Evolutionary conservation across 2,113 vertebrate species (phyloP), one percentile per base, ranked within the genome.

Genomic region (Dipodomys spectabilis): DNA sequence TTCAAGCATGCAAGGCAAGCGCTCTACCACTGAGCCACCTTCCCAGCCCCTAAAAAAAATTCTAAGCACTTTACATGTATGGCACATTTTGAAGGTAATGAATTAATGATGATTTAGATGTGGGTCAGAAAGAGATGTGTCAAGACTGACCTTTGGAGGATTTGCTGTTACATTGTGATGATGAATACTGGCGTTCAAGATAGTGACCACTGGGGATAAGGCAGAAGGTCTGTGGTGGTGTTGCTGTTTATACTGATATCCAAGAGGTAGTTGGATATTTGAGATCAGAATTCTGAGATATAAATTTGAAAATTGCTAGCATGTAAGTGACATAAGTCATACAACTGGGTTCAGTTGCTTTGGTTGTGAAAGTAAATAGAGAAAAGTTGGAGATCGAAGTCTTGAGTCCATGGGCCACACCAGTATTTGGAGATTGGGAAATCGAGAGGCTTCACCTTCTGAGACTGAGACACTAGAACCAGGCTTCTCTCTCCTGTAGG

Each of bases 21-120:
- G 5, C 39, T 39, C 39, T 39, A 39, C 39, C 39, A 39, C 39
- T 39, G 39, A 39, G 39, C 39, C 5, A 39, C 39, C 39, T 39
- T 39, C 39, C 39, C 39, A 39, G 39, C 39, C 1, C 39, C 39
- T 39, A 39, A 39, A 39, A 39, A 39, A 39, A 6, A 39, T 39
- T 39, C 39, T 53, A 53, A 53, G 49, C 49, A 53, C 12, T 53
- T 53, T 53, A 53, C 10, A 53, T 53, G 12, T 53, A 53, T 53
- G 49, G 72, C 18, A 30, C 44, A 32, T 86, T 92, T 86, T 89
- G 72, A 77, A 91, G 83, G 32, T 86, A 49, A 77, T 53, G 30
- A 94, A 72, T 77, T 80, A 80, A 60, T 89, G 64, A 83, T 86
- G 64, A 45, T 86, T 93, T 74, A 71, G 53, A 86, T 82, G 49